Evolutionary conservation across 1,140 invertebrate genomes (phyloP), one percentile per base, ranked within the genome.

Genomic region (Samia ricini): DNA sequence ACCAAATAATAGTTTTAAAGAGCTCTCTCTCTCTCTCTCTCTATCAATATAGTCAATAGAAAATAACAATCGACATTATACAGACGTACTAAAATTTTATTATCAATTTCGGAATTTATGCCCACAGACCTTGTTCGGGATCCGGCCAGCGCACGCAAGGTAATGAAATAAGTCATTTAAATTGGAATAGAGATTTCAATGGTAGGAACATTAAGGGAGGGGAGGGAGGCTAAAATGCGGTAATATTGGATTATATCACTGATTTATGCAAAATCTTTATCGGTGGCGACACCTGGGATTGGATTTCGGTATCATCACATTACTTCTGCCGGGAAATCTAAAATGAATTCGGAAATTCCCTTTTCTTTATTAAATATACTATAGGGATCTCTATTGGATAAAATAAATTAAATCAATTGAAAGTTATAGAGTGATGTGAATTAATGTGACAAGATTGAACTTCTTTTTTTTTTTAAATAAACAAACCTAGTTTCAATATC

Each of bases 231-330:
- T 77, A 77, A 86, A 86, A 79, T 71, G 72, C 76, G 77, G 78
- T 86, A 86, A 85, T 88, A 89, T 89, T 83, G 83, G 83, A 89
- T 89, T 89, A 89, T 85, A 84, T 83, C 81, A 76, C 81, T 88
- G 86, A 89, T 89, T 89, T 89, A 89, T 89, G 86, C 77, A 81
- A 81, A 89, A 89, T 89, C 86, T 89, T 89, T 89, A 88, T 88
- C 86, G 81, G 66, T 50, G 66, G 68, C 70, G 81, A 80, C 83
- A 89, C 81, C 77, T 85, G 80, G 74, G 83, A 89, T 89, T 89
- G 86, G 72, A 85, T 88, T 89, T 81, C 72, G 77, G 75, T 79
- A 80, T 81, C 74, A 75, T 77, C 79, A 75, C 76, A 77, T 80
- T 78, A 75, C 73, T 69, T 72, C 63, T 59, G 59, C 64, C 61